Evolutionary conservation across 2,113 vertebrate genomes (phyloP), one percentile per base, ranked within the genome.

Genomic region (Panurus biarmicus): DNA sequence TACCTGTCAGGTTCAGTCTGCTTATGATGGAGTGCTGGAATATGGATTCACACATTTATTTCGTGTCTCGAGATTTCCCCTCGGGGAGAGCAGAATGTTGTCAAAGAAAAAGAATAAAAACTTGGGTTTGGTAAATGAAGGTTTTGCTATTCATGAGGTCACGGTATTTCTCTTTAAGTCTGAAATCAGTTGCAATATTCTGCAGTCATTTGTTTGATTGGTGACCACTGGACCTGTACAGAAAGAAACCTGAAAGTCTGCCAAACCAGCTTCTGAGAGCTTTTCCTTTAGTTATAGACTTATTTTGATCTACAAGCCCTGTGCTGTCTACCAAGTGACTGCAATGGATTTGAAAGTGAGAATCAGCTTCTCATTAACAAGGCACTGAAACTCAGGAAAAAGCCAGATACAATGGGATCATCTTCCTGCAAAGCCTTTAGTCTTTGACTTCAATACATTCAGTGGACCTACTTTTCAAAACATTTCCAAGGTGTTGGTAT

Each of bases 1-100:
- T 80, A 96, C 86, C 95, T 96, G 90, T 96, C 94, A 95, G 76
- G 83, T 76, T 90, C 20, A 24, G 69, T 90, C 85, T 94, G 76
- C 72, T 90, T 5, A 74, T 90, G 93, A 94, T 85, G 51, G 64
- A 93, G 47, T 80, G 69, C 88, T 77, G 29, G 69, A 92, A 94
- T 88, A 92, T 26, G 36, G 89, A 92, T 84, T 72, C 79, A 88
- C 75, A 67, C 60, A 80, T 88, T 92, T 85, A 81, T 71, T 92
- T 87, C 0, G 1, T 51, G 22, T 77, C 82, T 86, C n/a, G 1
- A 57, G 64, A 81, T 60, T 66, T 77, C 42, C 72, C 69, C 53
- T 89, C 19, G 4, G 78, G 87, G 85, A 89, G 8, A 87, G 4
- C 26, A 20, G 35, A 76, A 94, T 54, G 20, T 66, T 76, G 51